A percentile compares a stretch with the other conserved stretches of the same genome.
Evolutionary conservation across 2,113 vertebrate species (phyloP).

Genomic region (Nesoenas mayeri): DNA sequence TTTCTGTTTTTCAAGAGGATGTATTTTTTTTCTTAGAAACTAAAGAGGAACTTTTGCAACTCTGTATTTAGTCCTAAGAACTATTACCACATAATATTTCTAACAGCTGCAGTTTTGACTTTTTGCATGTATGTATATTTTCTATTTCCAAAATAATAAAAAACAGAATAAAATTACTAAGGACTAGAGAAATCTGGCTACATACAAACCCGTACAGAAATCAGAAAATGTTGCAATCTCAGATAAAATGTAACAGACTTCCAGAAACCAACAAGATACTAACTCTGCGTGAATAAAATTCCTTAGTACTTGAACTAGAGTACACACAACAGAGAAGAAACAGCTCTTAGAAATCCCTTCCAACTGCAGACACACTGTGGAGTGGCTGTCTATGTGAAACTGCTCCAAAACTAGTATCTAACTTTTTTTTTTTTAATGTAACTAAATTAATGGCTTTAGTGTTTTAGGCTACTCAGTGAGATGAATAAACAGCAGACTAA

Average conservation of each 20-base stretch:
- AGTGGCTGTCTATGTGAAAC: neutral
- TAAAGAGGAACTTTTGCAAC: neutral
- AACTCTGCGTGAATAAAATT: slow-evolving; percentile 5
- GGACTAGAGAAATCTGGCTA: neutral
- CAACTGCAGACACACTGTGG: slow-evolving; percentile 36
- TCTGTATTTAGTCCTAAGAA: neutral
- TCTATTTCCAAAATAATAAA: neutral
- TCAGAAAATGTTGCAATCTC: neutral
- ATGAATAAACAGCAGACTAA: slow-evolving; percentile 1
- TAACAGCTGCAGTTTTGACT: neutral
- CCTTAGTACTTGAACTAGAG: slow-evolving; percentile 16
- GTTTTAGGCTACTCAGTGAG: neutral
- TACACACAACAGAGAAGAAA: slow-evolving; percentile 46
- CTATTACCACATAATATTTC: neutral
- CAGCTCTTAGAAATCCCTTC: slow-evolving; percentile 46
- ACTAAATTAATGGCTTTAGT: slow-evolving; percentile 4
- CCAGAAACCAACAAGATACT: neutral
- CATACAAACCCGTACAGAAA: neutral
- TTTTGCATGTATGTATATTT: neutral
- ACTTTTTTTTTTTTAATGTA: neutral
- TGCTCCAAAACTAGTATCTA: slow-evolving; percentile 17
- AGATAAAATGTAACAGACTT: neutral
- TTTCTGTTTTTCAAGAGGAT: neutral
- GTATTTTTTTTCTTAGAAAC: neutral
- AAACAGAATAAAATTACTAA: neutral